Conservation (phyloP, 2,888 invertebrate species). For the Lasius platythorax region DNA sequence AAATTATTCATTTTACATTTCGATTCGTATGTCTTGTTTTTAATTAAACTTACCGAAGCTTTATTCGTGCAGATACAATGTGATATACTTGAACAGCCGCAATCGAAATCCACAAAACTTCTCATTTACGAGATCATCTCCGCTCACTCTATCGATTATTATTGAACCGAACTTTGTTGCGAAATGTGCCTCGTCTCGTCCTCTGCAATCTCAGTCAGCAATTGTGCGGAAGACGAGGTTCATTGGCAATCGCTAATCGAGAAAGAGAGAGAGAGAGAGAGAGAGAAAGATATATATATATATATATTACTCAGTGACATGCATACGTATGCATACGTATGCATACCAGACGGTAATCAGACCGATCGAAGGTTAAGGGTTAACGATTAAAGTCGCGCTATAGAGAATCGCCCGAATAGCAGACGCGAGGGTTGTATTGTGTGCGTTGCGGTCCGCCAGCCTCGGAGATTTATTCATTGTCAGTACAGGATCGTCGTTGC, state of each 20-base stretch:
- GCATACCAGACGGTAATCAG: not conserved
- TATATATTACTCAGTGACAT: not conserved
- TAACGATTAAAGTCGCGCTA: conserved; percentile 60
- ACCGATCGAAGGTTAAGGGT: conserved; percentile 7
- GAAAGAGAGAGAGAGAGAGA: conserved; percentile 20
- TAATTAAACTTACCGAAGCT: conserved; percentile 20
- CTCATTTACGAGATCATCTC: conserved; percentile 44
- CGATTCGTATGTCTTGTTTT: not conserved
- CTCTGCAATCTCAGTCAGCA: conserved; percentile 64
- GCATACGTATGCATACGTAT: not conserved
- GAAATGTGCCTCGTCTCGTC: conserved; percentile 38
- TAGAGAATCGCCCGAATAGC: conserved; percentile 52
- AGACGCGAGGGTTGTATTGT: conserved; percentile 71
- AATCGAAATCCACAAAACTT: conserved; percentile 21
- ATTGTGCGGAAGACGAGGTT: conserved; percentile 43
- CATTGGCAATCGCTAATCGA: conserved; percentile 19
- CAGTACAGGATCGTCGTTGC: conserved; percentile 27
- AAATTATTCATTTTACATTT: conserved; percentile 9
- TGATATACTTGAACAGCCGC: not conserved
- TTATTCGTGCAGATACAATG: not conserved
- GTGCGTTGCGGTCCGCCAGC: conserved; percentile 75
- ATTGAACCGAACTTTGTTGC: conserved; percentile 36
- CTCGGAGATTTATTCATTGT: conserved; percentile 71
- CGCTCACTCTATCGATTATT: conserved; percentile 12
- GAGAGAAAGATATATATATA: not conserved